Conservation (phyloP, 2,888 invertebrate genomes). For the Drosophila putrida region DNA sequence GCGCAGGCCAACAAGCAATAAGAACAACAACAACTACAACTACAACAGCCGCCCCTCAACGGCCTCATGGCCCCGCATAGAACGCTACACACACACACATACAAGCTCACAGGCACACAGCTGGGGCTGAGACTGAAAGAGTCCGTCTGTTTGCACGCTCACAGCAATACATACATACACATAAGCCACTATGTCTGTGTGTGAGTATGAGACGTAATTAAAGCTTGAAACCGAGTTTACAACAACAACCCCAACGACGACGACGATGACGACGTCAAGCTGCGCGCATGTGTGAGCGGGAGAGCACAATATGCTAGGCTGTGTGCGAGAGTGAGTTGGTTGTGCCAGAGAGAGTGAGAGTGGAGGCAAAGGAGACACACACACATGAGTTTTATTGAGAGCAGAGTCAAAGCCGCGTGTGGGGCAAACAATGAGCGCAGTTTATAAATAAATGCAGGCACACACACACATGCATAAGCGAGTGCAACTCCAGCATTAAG, state of each 20-base stretch:
- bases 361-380: constrained; percentile 44
- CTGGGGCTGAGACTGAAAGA: constrained; percentile 60
- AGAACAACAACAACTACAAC: constrained; percentile 37
- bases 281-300: constrained; percentile 62
- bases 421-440: constrained; percentile 65
- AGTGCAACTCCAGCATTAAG: constrained; percentile 40
- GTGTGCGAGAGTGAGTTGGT: constrained; percentile 25
- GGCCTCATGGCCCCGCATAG: constrained; percentile 49
- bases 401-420: constrained; percentile 45
- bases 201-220: constrained; percentile 72
- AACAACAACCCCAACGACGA: constrained; percentile 67
- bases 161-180: constrained; percentile 12
- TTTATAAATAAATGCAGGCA: constrained; percentile 65
- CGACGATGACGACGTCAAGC: constrained; percentile 36
- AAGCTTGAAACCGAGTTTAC: constrained; percentile 80
- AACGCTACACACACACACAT: constrained; percentile 37
- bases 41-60: constrained; percentile 45
- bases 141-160: constrained; percentile 63
- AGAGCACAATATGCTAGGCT: constrained; percentile 36
- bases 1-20: constrained; percentile 62
- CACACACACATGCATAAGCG: constrained; percentile 22
- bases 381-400: constrained; percentile 18
- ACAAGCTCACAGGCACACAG: constrained; percentile 34
- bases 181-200: constrained; percentile 22
- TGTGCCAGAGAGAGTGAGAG: constrained; percentile 17